These are phyloP conservation scores for Hartigia nigra DNA, from an alignment of 2,888 invertebrate species.

Conservation along the genomic window DNA sequence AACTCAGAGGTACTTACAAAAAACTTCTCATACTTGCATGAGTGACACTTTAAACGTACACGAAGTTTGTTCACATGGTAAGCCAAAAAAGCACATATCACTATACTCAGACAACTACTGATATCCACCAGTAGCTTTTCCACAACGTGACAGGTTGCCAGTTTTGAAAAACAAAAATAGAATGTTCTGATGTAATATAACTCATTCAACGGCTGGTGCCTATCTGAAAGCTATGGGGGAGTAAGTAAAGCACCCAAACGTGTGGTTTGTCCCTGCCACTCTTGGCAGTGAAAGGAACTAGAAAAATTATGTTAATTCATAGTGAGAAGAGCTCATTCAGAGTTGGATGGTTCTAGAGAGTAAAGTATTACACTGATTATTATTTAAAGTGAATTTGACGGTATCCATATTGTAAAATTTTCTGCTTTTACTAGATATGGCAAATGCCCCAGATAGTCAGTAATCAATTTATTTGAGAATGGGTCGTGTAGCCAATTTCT, in stretches of 20 bases:
- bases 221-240: not conserved
- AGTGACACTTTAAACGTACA: not conserved
- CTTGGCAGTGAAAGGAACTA: not conserved
- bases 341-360: not conserved
- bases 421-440: not conserved
- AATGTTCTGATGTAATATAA: slow-evolving; percentile 7
- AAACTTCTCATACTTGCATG: not conserved
- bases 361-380: not conserved
- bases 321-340: not conserved
- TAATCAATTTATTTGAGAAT: not conserved
- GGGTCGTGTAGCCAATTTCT: not conserved
- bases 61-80: not conserved
- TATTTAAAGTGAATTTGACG: not conserved
- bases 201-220: not conserved
- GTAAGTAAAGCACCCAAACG: not conserved
- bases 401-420: not conserved
- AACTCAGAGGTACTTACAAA: not conserved
- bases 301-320: not conserved
- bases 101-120: not conserved
- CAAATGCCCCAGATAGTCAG: not conserved
- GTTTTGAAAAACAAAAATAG: slow-evolving; percentile 11
- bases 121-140: not conserved
- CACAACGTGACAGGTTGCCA: slow-evolving; percentile 11
- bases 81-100: not conserved
- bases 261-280: not conserved